Base-by-base conservation (phyloP, 2,888 invertebrate genomes). In the Habroteleia sp. region DNA sequence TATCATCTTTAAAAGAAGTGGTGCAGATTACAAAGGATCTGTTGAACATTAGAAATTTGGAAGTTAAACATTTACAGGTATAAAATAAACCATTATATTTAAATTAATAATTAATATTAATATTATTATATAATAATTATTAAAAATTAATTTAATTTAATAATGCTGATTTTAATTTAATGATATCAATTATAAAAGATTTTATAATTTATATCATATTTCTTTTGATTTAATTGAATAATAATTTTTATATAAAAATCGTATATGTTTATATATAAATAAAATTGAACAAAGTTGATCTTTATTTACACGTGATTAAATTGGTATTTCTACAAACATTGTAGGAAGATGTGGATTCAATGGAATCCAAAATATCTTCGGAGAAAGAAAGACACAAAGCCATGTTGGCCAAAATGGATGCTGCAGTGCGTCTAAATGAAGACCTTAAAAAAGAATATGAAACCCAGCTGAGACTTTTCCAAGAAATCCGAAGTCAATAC, bases 21-120 rank as follows among this genome's bases (percentile, higher is more conserved):
- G 92, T 95, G n/a, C 89, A 91, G 5, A 94, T 96, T 68, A 95
- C 95, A 1, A 95, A 95, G 85, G 94, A 95, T 80, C 89, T 96
- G 82, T 87, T 96, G 13, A 93, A 94, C 81, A 94, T 96, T 41
- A 92, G 95, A 76, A 95, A 94, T 82, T 90, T 93, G 58, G 96
- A 96, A 89, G 92, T 94, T 10, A 93, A 93, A 63, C 94, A 95
- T 86, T 91, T 95, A 84, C 92, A 93, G 89, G 91, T 91, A 76
- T 16, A n/a, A 8, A 39, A n/a, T n/a, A n/a, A n/a, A n/a, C n/a
- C n/a, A n/a, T n/a, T n/a, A n/a, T n/a, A n/a, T n/a, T n/a, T n/a
- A n/a, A n/a, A n/a, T n/a, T n/a, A n/a, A n/a, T n/a, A n/a, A n/a
- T n/a, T n/a, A n/a, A n/a, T n/a, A n/a, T n/a, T n/a, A n/a, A n/a